Evolutionary conservation across 2,113 vertebrate genomes (phyloP).

Genomic region (Rynchops niger): DNA sequence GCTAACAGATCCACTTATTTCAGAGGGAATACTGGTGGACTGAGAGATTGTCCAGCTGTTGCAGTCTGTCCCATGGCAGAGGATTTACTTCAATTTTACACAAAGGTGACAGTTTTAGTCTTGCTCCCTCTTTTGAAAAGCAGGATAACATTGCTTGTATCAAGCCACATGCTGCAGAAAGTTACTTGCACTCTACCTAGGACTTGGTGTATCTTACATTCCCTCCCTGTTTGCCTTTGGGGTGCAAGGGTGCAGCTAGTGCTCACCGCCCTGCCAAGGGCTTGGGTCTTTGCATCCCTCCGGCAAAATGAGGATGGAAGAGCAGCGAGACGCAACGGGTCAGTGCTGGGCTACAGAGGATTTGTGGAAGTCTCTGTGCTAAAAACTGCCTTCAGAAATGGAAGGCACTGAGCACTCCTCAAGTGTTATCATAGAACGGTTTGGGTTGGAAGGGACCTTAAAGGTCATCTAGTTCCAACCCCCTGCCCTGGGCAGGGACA

Average conservation of each 20-base stretch:
- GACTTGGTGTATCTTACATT: not conserved
- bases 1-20: not conserved
- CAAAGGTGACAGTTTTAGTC: not conserved
- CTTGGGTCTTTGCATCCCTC: accelerated
- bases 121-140: not conserved
- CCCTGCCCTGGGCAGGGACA: too few relatives aligned
- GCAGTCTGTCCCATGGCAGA: not conserved
- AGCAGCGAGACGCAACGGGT: not conserved
- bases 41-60: not conserved
- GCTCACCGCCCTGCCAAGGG: not conserved
- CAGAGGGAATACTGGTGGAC: not conserved
- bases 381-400: not conserved
- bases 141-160: not conserved
- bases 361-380: not conserved
- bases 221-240: not conserved
- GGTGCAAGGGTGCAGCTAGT: not conserved
- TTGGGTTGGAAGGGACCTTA: too few relatives aligned
- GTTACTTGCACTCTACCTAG: not conserved
- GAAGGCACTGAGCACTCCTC: not conserved
- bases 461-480: too few relatives aligned
- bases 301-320: not conserved
- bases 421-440: not conserved
- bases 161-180: not conserved
- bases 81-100: not conserved
- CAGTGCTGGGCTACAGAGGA: not conserved